Evolutionary conservation across 2,797 vertebrate genomes (phyloP), one percentile per base, ranked within the genome.

Genomic region (Varecia variegata): DNA sequence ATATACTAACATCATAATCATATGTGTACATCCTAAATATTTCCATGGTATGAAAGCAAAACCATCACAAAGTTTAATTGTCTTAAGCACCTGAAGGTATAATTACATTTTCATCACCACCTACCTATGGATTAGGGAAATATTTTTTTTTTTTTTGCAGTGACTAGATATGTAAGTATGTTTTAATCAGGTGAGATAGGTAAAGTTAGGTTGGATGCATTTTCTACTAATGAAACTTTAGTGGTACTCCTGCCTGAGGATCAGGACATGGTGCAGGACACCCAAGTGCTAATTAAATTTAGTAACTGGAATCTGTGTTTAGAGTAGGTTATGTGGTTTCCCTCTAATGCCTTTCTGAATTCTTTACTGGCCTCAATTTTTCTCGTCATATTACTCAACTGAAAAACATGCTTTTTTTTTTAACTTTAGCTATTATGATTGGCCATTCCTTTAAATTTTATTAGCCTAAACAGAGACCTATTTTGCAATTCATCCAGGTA

Each of bases 401-500:
- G 35, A 32, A 88, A 60, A 83, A 35, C 7, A 50, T 92, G 50
- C 30, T 85, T 92, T 95, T 35, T 60, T 38, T 90, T 70, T 73
- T 27, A 38, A 43, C 15, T 76, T 58, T 65, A 25, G 15, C 21
- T 80, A 2, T 81, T 81, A 88, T 80, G 23, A 43, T 88, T 96
- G 85, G 21, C 8, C 58, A 7, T 92, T 93, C 3, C 50, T 7
- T 67, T 84, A 18, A 50, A 20, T 81, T 84, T 38, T 25, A 50
- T 18, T 52, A 83, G 20, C 9, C 56, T 67, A 35, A 96, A 96
- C 54, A 47, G 27, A 9, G 58, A 54, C n/a, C 30, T 68, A 3
- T 94, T 97, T 97, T 95, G 96, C 3, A 32, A 92, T 88, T 96
- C 94, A 45, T 43, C 13, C 96, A 99, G 99, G 99, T 99, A 38